phyloP scores from a whole-genome alignment of 2,113 vertebrate genomes.

The Himantopus leucocephalus region DNA sequence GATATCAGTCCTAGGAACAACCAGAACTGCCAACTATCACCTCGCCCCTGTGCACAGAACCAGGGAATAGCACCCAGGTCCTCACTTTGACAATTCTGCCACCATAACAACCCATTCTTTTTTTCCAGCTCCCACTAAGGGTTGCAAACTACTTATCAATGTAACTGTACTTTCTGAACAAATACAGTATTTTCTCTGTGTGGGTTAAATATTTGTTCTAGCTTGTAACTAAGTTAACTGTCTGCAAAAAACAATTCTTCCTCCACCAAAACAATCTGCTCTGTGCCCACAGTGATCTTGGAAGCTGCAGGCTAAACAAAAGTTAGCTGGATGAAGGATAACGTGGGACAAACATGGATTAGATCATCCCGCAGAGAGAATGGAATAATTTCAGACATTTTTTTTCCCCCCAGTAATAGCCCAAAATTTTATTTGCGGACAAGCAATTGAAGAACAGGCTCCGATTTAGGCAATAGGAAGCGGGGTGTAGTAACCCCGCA shows the following conservation, averaged over 20 bases:
- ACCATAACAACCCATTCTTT: fast-evolving
- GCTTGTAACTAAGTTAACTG: background rate
- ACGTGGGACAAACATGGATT: background rate
- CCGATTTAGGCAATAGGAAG: background rate
- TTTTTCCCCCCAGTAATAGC: background rate
- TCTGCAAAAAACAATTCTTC: background rate
- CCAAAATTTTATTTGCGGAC: background rate
- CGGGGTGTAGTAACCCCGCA: background rate
- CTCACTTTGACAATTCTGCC: background rate
- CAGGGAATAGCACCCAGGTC: background rate
- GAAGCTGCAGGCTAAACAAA: background rate
- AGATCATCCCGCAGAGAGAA: background rate
- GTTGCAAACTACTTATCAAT: background rate
- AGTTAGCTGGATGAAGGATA: background rate
- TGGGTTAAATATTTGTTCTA: background rate
- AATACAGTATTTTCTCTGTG: background rate
- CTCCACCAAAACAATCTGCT: background rate
- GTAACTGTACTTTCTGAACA: background rate
- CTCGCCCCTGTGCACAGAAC: background rate
- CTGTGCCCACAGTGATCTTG: background rate
- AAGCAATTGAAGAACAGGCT: background rate
- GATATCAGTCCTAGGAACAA: background rate
- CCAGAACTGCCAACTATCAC: background rate
- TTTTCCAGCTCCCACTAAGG: background rate
- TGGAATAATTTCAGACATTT: background rate